A percentile compares a stretch with the other conserved stretches of the same genome.
These are phyloP conservation scores for Drosophila obscura DNA, from an alignment of 1,140 invertebrate species.

Conservation along the genomic window DNA sequence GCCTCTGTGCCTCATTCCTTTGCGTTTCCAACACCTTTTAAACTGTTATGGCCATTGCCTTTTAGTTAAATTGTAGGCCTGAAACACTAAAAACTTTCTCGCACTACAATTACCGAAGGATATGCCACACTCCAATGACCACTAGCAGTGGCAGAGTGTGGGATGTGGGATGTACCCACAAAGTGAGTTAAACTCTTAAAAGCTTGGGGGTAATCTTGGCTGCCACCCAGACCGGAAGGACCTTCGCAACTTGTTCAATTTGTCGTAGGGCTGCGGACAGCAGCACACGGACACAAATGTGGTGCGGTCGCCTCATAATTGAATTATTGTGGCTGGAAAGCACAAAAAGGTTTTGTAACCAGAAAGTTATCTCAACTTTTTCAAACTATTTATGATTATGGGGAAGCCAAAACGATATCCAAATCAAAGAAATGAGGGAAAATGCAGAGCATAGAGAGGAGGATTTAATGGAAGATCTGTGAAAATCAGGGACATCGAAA, in stretches of 20 bases:
- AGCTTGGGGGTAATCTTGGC: constrained; percentile 42
- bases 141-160: neutral
- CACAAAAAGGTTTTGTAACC: constrained; percentile 11
- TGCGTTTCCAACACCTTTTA: constrained; percentile 60
- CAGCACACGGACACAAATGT: constrained; percentile 24
- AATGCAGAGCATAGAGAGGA: too few relatives aligned
- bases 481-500: too few relatives aligned
- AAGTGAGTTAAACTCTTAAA: constrained; percentile 32
- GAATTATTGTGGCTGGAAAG: constrained; percentile 43
- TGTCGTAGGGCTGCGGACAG: constrained; percentile 22
- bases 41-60: constrained; percentile 62
- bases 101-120: constrained; percentile 65
- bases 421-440: too few relatives aligned
- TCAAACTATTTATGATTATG: constrained; percentile 31
- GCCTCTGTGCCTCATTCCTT: too few relatives aligned
- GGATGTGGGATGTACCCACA: neutral
- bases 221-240: constrained; percentile 20
- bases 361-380: neutral
- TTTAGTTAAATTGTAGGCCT: constrained; percentile 73
- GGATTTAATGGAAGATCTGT: too few relatives aligned
- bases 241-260: constrained; percentile 69
- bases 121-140: constrained; percentile 50
- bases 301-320: constrained; percentile 47
- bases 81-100: constrained; percentile 60
- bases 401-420: too few relatives aligned